Evolutionary conservation across 1,140 invertebrate species (phyloP), one percentile per base, ranked within the genome.

Genomic region (Dreissena rostriformis): DNA sequence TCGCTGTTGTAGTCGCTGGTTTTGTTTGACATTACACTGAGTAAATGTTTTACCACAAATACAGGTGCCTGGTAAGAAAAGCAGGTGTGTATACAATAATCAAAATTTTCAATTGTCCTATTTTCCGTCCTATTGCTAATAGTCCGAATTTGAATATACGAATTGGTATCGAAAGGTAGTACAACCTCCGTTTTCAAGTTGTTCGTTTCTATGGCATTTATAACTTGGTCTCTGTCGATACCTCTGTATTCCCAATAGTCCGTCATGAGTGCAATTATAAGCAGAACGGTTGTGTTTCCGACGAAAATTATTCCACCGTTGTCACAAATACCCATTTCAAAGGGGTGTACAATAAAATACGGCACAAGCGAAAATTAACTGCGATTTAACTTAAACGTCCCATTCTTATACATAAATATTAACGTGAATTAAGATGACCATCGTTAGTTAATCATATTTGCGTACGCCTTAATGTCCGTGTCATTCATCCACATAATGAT

Each of bases 161-260:
- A 86, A 7, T 76, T 78, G 1, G 89, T 89, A 74, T 87, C 88
- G 14, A 52, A 55, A 15, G 89, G 89, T 5, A 80, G 19, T 10
- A 75, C 63, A 15, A 89, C 26, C 0, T 61, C 19, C n/a, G 84
- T 84, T 39, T 39, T 39, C 22, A 28, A 55, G 22, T 86, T 84
- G 14, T 81, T 71, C 26, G 53, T 65, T 15, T 19, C 29, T 0
- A 88, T 15, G 15, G 57, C 65, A 26, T 57, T 22, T 10, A 72
- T 51, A 51, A 89, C 67, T 26, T 82, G 68, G 10, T 71, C 78
- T 28, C 72, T 67, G 55, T 89, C 65, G 65, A 89, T 89, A 15
- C 86, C 83, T 17, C 87, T 28, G 66, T 89, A 89, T 79, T 88
- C 87, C 89, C 89, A 90, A 80, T 90, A 89, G 71, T 90, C 89